A percentile compares a stretch with the other conserved stretches of the same genome.
phyloP scores from a whole-genome alignment of 2,888 invertebrate species.

The Dicyrtomina minuta region DNA sequence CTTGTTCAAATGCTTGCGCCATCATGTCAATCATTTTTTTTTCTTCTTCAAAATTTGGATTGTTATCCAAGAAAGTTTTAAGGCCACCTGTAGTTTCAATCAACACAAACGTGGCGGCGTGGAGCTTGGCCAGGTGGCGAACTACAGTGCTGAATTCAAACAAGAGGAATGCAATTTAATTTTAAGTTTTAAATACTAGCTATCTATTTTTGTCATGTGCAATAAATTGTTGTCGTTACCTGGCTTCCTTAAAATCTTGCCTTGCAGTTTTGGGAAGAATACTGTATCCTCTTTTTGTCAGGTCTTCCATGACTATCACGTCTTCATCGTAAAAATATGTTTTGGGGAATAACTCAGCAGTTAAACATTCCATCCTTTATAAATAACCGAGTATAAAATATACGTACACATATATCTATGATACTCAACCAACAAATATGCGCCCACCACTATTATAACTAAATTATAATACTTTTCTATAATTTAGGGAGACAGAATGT shows the following conservation, averaged over 20 bases:
- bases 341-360: conserved; percentile 15
- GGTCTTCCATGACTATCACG: conserved; percentile 19
- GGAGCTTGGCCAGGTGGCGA: conserved; percentile 16
- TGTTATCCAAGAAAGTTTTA: conserved; percentile 1
- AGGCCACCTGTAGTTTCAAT: neutral
- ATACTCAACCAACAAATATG: too few relatives aligned
- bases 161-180: too few relatives aligned
- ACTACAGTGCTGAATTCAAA: too few relatives aligned
- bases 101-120: conserved; percentile 6
- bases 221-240: too few relatives aligned
- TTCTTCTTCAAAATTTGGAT: conserved; percentile 8
- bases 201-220: too few relatives aligned
- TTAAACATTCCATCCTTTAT: neutral
- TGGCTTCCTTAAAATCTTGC: conserved; percentile 9
- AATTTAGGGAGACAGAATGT: too few relatives aligned
- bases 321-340: conserved; percentile 7
- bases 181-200: too few relatives aligned
- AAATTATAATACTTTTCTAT: too few relatives aligned
- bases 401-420: too few relatives aligned
- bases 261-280: conserved; percentile 1
- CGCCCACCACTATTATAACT: too few relatives aligned
- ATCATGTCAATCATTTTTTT: neutral
- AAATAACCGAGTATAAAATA: neutral
- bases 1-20: neutral
- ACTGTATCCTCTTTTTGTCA: conserved; percentile 7